phyloP scores from a whole-genome alignment of 2,888 invertebrate genomes.

The Bellardia bayeri region DNA sequence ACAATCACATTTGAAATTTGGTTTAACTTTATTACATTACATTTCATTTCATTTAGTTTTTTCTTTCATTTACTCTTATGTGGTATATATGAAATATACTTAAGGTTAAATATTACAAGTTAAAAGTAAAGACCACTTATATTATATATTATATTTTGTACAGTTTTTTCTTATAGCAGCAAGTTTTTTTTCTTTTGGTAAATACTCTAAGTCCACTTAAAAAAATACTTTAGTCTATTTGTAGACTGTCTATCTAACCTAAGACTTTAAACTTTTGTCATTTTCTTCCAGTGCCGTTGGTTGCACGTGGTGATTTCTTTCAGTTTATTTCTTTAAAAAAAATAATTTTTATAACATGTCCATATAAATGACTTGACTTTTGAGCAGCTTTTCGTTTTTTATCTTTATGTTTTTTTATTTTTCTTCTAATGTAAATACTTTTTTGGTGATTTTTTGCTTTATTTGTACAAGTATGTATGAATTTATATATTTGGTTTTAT shows the following conservation, averaged over 20 bases:
- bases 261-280: constrained; percentile 12
- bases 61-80: neutral
- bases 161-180: neutral
- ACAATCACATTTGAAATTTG: constrained; percentile 53
- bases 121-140: constrained; percentile 22
- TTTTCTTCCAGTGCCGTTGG: neutral
- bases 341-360: constrained; percentile 4
- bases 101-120: constrained; percentile 20
- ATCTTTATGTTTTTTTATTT: neutral
- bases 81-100: neutral
- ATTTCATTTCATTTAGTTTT: constrained; percentile 23
- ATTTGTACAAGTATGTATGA: neutral
- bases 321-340: constrained; percentile 7
- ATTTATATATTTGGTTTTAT: neutral
- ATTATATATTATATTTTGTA: neutral
- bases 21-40: constrained; percentile 45
- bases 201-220: constrained; percentile 2
- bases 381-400: neutral
- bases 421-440: neutral
- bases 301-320: neutral
- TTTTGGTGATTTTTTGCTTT: neutral
- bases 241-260: constrained; percentile 36
- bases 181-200: neutral
- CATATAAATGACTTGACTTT: constrained; percentile 20
- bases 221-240: constrained; percentile 30